Percentiles rank a stretch among this genome's conserved stretches.
phyloP scores from a whole-genome alignment of 2,113 vertebrate species.

The Genyomyrus donnyi region DNA sequence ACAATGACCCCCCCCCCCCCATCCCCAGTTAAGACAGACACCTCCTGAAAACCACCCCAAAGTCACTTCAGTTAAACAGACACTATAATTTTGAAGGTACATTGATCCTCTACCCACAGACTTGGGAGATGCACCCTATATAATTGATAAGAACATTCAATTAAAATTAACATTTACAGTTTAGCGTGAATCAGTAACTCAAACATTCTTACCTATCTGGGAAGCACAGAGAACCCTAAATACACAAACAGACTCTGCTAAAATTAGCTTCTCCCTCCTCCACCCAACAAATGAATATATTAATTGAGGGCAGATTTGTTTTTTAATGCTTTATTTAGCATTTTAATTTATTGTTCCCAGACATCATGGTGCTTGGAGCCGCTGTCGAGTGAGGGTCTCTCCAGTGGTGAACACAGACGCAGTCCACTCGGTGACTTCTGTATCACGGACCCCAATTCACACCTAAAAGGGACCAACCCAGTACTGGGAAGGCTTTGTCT shows the following conservation, averaged over 20 bases:
- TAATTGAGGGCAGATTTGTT: neutral
- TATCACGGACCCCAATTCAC: neutral
- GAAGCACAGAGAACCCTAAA: neutral
- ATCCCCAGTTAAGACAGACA: neutral
- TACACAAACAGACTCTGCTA: neutral
- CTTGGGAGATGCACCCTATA: neutral
- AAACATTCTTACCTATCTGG: neutral
- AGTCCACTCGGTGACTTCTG: neutral
- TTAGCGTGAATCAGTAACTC: neutral
- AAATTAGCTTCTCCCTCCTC: neutral
- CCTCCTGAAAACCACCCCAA: too few relatives aligned
- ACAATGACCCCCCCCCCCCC: neutral
- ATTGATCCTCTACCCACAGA: neutral
- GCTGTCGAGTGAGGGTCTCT: neutral
- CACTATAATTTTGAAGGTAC: neutral
- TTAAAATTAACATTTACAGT: neutral
- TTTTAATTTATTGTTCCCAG: slow-evolving; percentile 53
- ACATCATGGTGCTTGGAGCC: slow-evolving; percentile 22
- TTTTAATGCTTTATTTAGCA: neutral
- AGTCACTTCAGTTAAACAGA: neutral
- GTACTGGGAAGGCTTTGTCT: neutral
- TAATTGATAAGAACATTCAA: neutral
- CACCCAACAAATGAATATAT: neutral
- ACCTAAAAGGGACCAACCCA: neutral
- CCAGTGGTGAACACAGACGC: neutral